These are phyloP conservation scores for Fissipunctia ypsillon DNA, from an alignment of 2,888 invertebrate species.

Conservation along the genomic window DNA sequence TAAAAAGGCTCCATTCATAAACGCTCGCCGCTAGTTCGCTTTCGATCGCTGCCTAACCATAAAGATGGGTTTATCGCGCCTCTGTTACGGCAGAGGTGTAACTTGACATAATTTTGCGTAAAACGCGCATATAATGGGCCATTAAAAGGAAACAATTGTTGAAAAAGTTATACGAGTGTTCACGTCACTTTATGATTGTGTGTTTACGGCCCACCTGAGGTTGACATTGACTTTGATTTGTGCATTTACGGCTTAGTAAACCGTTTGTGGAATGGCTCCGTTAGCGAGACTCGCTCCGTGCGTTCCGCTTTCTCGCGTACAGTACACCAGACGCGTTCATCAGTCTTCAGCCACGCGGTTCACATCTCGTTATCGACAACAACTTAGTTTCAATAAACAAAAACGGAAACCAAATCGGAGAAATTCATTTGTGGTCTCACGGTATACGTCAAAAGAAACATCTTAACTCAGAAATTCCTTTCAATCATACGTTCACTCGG, in stretches of 20 bases:
- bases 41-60: conserved; percentile 88
- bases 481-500: conserved; percentile 62
- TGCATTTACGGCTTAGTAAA: conserved; percentile 88
- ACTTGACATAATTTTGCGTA: conserved; percentile 90
- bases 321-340: conserved; percentile 34
- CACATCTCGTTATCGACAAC: conserved; percentile 31
- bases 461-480: conserved; percentile 64
- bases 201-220: conserved; percentile 89
- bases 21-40: conserved; percentile 84
- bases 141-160: conserved; percentile 91
- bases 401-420: conserved; percentile 44
- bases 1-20: conserved; percentile 89
- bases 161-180: conserved; percentile 90
- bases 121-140: conserved; percentile 90
- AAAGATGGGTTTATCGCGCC: conserved; percentile 89
- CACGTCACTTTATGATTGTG: conserved; percentile 90
- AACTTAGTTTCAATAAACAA: conserved; percentile 40
- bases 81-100: conserved; percentile 89
- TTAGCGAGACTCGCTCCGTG: conserved; percentile 66
- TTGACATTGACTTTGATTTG: conserved; percentile 90
- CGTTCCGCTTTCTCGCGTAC: conserved; percentile 64
- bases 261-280: conserved; percentile 78
- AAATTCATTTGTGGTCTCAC: conserved; percentile 56
- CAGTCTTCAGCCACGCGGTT: conserved; percentile 24
- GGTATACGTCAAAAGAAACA: conserved; percentile 52